Conservation (phyloP, 2,797 vertebrate genomes). For the Paguma larvata region DNA sequence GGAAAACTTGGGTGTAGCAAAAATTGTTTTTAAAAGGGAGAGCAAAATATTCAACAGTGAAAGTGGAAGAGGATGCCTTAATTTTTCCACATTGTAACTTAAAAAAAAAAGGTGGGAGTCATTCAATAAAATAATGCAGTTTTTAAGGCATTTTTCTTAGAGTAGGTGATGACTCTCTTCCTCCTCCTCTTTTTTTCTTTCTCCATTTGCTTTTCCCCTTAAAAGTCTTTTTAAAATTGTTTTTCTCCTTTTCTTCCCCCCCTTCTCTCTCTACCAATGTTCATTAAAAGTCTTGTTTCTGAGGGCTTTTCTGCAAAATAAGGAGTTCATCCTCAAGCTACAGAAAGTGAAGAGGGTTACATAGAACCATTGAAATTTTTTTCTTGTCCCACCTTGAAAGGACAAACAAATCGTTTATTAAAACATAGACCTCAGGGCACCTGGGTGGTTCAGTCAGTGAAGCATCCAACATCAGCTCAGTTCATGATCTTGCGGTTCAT, state of each 20-base stretch:
- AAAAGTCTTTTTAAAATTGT: neutral
- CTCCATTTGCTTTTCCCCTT: neutral
- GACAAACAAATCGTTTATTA: neutral
- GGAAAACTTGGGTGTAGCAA: constrained; percentile 87
- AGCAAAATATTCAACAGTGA: constrained; percentile 80
- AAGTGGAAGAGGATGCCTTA: constrained; percentile 73
- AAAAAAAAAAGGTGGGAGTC: constrained; percentile 43
- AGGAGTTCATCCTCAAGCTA: neutral
- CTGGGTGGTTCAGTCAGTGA: too few species aligned
- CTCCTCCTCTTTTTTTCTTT: neutral
- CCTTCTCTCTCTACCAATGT: neutral
- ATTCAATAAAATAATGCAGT: constrained; percentile 66
- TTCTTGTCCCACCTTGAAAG: neutral
- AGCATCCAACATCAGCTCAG: too few species aligned
- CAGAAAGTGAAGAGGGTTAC: neutral
- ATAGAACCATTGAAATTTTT: neutral
- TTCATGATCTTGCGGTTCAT: too few species aligned
- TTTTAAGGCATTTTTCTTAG: constrained; percentile 74
- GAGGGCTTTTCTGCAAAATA: neutral
- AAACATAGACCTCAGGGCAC: neutral
- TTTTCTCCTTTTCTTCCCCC: neutral
- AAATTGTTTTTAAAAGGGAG: constrained; percentile 36
- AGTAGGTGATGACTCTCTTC: neutral
- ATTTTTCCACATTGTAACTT: constrained; percentile 85
- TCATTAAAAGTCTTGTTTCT: neutral